phyloP scores from a whole-genome alignment of 1,140 invertebrate genomes.

The Coelopa frigida region DNA sequence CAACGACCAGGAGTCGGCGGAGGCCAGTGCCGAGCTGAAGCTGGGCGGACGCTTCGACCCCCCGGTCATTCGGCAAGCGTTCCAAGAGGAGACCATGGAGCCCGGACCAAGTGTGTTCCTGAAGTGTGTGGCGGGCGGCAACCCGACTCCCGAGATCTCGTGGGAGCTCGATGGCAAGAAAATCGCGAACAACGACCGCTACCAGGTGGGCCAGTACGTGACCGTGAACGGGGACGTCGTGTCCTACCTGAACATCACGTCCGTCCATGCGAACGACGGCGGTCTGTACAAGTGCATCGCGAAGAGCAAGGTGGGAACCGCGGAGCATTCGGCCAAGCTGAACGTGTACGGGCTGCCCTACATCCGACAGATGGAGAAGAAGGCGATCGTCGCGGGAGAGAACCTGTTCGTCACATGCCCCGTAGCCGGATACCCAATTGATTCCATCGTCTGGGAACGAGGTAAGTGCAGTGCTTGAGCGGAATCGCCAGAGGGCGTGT shows the following conservation, averaged over 20 bases:
- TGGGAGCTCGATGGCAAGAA: slow-evolving; percentile 90
- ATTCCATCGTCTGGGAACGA: slow-evolving; percentile 88
- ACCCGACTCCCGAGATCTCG: slow-evolving; percentile 88
- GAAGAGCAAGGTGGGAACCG: slow-evolving; percentile 82
- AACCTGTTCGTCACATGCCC: slow-evolving; percentile 83
- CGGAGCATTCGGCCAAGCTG: slow-evolving; percentile 76
- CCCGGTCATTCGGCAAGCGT: slow-evolving; percentile 77
- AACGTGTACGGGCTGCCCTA: slow-evolving; percentile 89
- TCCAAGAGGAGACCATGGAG: slow-evolving; percentile 78
- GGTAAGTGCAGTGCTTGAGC: slow-evolving; percentile 41
- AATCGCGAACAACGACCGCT: slow-evolving; percentile 70
- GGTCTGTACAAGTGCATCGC: slow-evolving; percentile 89
- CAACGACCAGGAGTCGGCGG: slow-evolving; percentile 89
- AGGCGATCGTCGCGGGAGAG: slow-evolving; percentile 89
- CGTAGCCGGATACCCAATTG: slow-evolving; percentile 90
- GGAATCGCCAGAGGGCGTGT: background rate
- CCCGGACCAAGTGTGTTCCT: slow-evolving; percentile 79
- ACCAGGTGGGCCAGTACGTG: slow-evolving; percentile 75
- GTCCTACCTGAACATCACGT: slow-evolving; percentile 88
- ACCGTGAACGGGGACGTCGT: slow-evolving; percentile 86
- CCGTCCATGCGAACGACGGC: slow-evolving; percentile 86
- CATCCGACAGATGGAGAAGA: slow-evolving; percentile 86
- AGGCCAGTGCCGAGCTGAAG: slow-evolving; percentile 85
- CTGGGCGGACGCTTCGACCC: slow-evolving; percentile 88
- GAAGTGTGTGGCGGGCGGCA: slow-evolving; percentile 64